Base-by-base conservation (phyloP, 2,113 vertebrate species). In the Ranitomeya imitator region DNA sequence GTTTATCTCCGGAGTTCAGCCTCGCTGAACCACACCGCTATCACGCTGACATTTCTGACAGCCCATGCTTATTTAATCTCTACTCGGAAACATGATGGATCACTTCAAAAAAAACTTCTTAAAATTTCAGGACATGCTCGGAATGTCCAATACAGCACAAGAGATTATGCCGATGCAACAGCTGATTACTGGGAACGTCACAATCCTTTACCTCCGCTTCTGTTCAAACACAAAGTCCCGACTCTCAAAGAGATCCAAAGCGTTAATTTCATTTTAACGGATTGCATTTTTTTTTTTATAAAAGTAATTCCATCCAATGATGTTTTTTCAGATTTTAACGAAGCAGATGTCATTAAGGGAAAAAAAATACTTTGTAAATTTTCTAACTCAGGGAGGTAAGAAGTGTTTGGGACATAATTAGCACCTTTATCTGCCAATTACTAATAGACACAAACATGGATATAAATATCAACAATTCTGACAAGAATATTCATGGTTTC, bases 41-140 rank as follows among this genome's bases (percentile, higher is more conserved):
- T 88, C 87, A 57, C 18, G 51, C 87, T 88, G 87, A 88, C 87
- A 88, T 84, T 88, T 84, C 76, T 88, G 87, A 88, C 87, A 88
- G 87, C 45, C 14, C 78, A 67, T 54, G 87, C 45, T 88, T 83
- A 84, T 78, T 84, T 88, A 84, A 88, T 88, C 73, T 84, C 83
- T 45, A 81, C 81, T 79, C 71, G 69, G 73, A 76, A 78, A 88
- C 82, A 84, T 88, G 87, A 88, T 84, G 81, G 81, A 88, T 88
- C 87, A 84, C 73, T 84, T 78, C 16, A 78, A 78, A 76, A 87
- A 87, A 61, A 65, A 77, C 13, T 88, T 78, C 81, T 87, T 67
- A 78, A 88, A 31, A 88, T 74, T 78, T 77, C n/a, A 65, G 54
- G 45, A 78, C 87, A 84, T 84, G 81, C 73, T 85, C 18, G 19